Base-by-base conservation (phyloP, 2,888 invertebrate species). In the Heliconius charithonia region DNA sequence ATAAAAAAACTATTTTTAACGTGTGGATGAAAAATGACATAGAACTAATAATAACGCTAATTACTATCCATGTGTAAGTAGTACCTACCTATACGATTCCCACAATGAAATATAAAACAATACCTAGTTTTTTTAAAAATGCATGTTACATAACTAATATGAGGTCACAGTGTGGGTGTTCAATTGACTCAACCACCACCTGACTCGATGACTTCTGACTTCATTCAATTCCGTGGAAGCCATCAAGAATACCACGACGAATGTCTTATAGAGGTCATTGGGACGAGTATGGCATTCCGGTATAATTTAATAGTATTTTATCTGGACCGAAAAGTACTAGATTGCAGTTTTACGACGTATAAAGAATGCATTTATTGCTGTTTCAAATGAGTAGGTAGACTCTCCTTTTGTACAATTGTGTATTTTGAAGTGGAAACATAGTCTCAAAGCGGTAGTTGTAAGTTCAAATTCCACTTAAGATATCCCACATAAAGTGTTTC, bases 201-300 rank as follows among this genome's bases (percentile, higher is more conserved):
- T 87, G 88, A 90, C 89, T 85, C 85, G 80, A 86, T 87, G 87
- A 89, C 89, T 86, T 86, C 82, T 88, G 89, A 88, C 90, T 87
- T 79, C 79, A 76, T 75, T 77, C 77, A 81, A 81, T 81, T 77
- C 71, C 62, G 65, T 75, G 59, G 75, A 75, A 77, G 77, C 75
- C 71, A 74, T 71, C 74, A 45, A 9, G 75, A 67, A 81, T 79
- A 67, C 72, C 75, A 51, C 32, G 6, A 22, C 67, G 32, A 65
- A 67, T 45, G 13, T 37, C 67, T 19, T 62, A 67, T 59, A 41
- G 67, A 74, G 45, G 71, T 74, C 29, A 79, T 62, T 79, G 45
- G 77, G 71, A 70, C 79, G 73, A 73, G 75, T 66, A 75, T 66
- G 74, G 74, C 41, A 63, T 74, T 62, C 10, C 32, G 41, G 62